Percentiles rank a stretch among this genome's conserved stretches.
Conservation (phyloP, 2,888 invertebrate genomes). For the Apomyelois bistriatella region DNA sequence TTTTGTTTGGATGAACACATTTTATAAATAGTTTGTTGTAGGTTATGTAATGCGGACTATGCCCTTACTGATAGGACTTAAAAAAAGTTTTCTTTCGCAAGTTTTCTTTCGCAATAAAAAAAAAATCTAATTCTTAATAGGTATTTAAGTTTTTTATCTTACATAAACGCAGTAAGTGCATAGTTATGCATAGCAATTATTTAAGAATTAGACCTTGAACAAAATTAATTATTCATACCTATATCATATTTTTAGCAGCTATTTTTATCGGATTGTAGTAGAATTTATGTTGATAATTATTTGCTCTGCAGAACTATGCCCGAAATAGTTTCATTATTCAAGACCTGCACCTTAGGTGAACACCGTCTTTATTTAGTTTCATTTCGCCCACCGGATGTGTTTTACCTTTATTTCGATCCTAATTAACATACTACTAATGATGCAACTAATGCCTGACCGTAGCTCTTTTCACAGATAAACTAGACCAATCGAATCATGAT, state of each 20-base stretch:
- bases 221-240: neutral
- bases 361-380: too few relatives aligned
- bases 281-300: neutral
- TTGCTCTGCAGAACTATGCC: neutral
- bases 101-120: too few relatives aligned
- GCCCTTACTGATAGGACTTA: slow-evolving; percentile 51
- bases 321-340: too few relatives aligned
- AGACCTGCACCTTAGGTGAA: too few relatives aligned
- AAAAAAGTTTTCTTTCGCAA: neutral
- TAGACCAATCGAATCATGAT: too few relatives aligned
- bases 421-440: too few relatives aligned
- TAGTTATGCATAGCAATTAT: slow-evolving; percentile 68
- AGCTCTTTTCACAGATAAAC: too few relatives aligned
- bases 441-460: too few relatives aligned
- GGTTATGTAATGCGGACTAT: slow-evolving; percentile 50
- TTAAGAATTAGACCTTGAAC: neutral
- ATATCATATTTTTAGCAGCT: neutral
- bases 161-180: slow-evolving; percentile 64
- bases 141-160: too few relatives aligned
- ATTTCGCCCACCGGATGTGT: too few relatives aligned
- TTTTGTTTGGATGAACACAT: neutral
- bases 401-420: too few relatives aligned
- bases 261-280: neutral
- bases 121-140: too few relatives aligned
- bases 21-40: neutral